phyloP scores from a whole-genome alignment of 1,140 invertebrate species.

The Acromyrmex charruanus region DNA sequence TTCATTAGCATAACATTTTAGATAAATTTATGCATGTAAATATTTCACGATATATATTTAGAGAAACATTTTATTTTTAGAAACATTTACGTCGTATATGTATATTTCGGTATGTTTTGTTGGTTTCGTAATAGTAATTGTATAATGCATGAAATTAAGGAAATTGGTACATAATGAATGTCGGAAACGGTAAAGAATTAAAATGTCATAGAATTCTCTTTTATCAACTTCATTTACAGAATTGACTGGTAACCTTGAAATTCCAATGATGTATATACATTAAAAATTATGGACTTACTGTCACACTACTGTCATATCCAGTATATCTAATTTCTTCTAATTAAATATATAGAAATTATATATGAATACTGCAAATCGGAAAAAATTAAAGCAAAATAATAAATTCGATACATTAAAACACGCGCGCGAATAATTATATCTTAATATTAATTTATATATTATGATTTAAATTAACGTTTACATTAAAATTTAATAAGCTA shows the following conservation, averaged over 20 bases:
- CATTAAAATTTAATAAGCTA: constrained; percentile 20
- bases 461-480: constrained; percentile 8
- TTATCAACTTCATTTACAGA: background rate
- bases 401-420: background rate
- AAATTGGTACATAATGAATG: constrained; percentile 3
- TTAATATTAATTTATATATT: constrained; percentile 1
- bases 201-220: background rate
- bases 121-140: background rate
- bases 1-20: background rate
- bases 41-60: background rate
- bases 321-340: background rate
- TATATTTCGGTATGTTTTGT: background rate
- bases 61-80: background rate
- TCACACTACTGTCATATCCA: background rate
- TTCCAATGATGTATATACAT: background rate
- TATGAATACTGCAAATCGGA: background rate
- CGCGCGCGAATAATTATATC: background rate
- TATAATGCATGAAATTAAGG: background rate
- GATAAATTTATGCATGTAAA: background rate
- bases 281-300: background rate
- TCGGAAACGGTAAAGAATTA: background rate
- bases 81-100: background rate
- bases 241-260: background rate
- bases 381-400: background rate
- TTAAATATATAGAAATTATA: background rate